Percentiles rank a stretch among this genome's conserved stretches.
Conservation (phyloP, 2,888 invertebrate genomes). For the Epistrophella euchroma region DNA sequence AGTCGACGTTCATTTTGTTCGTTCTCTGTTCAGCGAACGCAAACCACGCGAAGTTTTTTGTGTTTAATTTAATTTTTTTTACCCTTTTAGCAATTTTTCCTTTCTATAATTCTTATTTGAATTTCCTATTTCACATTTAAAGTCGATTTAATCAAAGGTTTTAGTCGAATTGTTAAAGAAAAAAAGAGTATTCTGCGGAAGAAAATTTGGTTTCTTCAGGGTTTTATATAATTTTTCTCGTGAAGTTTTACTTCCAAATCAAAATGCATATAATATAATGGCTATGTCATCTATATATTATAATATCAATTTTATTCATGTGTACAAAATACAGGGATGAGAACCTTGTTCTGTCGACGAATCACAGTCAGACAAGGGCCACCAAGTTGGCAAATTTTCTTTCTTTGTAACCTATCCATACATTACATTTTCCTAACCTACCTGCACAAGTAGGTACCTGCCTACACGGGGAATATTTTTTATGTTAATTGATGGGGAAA, state of each 20-base stretch:
- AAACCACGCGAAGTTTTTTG: constrained; percentile 66
- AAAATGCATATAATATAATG: neutral
- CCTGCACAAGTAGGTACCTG: constrained; percentile 9
- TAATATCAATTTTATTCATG: neutral
- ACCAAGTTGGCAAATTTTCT: neutral
- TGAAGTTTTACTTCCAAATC: constrained; percentile 16
- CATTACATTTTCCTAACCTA: constrained; percentile 30
- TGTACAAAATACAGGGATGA: constrained; percentile 10
- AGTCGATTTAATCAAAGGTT: constrained; percentile 18
- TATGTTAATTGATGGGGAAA: neutral
- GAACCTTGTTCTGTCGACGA: neutral
- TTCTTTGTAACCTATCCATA: constrained; percentile 13
- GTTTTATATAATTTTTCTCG: constrained; percentile 31
- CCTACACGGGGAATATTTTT: neutral
- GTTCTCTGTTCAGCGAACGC: constrained; percentile 61
- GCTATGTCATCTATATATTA: neutral
- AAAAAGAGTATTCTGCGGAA: neutral
- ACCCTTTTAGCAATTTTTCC: constrained; percentile 14
- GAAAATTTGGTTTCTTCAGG: constrained; percentile 1
- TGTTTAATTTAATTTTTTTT: constrained; percentile 26
- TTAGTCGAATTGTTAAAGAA: constrained; percentile 13
- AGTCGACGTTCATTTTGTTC: constrained; percentile 73
- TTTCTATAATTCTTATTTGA: neutral
- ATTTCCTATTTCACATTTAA: neutral
- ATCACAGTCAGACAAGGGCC: neutral